Conservation (phyloP, 2,113 vertebrate genomes). For the Embiotoca jacksoni region DNA sequence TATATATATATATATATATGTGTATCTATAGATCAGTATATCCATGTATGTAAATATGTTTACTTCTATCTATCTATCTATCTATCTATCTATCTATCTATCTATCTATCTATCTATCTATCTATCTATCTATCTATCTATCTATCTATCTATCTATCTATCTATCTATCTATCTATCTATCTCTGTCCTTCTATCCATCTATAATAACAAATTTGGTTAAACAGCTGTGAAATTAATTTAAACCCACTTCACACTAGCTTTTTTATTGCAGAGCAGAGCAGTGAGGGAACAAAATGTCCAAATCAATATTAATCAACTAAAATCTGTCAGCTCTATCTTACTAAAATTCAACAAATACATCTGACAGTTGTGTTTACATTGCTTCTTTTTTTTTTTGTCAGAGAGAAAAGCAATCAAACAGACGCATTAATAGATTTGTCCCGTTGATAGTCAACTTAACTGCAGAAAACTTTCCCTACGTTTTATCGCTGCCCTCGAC, state of each 20-base stretch:
- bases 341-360: background rate
- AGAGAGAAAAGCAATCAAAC: slow-evolving; percentile 15
- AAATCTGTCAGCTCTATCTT: background rate
- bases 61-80: too few species aligned
- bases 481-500: background rate
- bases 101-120: too few species aligned
- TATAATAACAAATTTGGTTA: too few species aligned
- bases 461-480: background rate
- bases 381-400: background rate
- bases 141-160: too few species aligned
- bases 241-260: background rate
- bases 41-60: too few species aligned
- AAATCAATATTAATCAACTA: background rate
- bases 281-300: background rate
- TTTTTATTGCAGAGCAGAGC: background rate
- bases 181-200: too few species aligned
- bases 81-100: too few species aligned
- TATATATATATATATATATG: too few species aligned
- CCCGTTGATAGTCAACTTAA: slow-evolving; percentile 13
- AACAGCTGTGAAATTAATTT: background rate
- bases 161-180: too few species aligned
- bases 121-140: too few species aligned
- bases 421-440: background rate
- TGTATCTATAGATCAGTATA: too few species aligned
- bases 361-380: background rate